These are phyloP conservation scores for Eumerus sabulonum DNA, from an alignment of 2,888 invertebrate species.

Conservation along the genomic window DNA sequence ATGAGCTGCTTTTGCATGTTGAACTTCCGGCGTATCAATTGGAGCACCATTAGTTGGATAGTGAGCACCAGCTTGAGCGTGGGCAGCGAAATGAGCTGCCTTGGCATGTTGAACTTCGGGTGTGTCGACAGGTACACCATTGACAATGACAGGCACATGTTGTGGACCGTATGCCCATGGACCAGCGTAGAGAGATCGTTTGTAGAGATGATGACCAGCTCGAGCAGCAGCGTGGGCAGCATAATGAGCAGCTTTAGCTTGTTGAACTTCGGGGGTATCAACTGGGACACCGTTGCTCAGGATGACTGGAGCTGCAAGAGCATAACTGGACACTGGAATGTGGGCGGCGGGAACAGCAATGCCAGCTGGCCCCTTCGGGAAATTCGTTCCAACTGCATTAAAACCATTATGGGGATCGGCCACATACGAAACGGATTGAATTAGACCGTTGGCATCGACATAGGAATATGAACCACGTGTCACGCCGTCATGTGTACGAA, in stretches of 20 bases:
- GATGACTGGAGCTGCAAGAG: slow-evolving; percentile 74
- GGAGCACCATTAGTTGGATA: slow-evolving; percentile 73
- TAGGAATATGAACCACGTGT: slow-evolving; percentile 85
- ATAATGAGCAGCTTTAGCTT: slow-evolving; percentile 80
- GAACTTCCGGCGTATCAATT: slow-evolving; percentile 80
- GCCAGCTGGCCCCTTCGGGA: slow-evolving; percentile 81
- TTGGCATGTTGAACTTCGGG: slow-evolving; percentile 80
- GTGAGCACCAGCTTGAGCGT: slow-evolving; percentile 76
- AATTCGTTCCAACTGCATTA: slow-evolving; percentile 83
- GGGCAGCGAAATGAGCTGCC: slow-evolving; percentile 78
- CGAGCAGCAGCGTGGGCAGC: slow-evolving; percentile 80
- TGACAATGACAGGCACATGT: slow-evolving; percentile 77
- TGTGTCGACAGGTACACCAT: slow-evolving; percentile 80
- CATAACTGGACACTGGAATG: slow-evolving; percentile 70
- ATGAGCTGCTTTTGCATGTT: slow-evolving; percentile 77
- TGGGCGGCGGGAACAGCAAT: slow-evolving; percentile 55
- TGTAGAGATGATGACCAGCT: slow-evolving; percentile 78
- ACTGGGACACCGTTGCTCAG: slow-evolving; percentile 78
- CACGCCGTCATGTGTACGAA: slow-evolving; percentile 82
- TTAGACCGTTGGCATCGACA: slow-evolving; percentile 83
- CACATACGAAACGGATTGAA: slow-evolving; percentile 84
- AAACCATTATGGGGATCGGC: slow-evolving; percentile 84
- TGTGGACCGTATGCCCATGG: slow-evolving; percentile 72
- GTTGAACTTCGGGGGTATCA: slow-evolving; percentile 79
- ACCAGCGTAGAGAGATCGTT: slow-evolving; percentile 78